phyloP scores from a whole-genome alignment of 2,113 vertebrate species.

The Callocephalon fimbriatum region DNA sequence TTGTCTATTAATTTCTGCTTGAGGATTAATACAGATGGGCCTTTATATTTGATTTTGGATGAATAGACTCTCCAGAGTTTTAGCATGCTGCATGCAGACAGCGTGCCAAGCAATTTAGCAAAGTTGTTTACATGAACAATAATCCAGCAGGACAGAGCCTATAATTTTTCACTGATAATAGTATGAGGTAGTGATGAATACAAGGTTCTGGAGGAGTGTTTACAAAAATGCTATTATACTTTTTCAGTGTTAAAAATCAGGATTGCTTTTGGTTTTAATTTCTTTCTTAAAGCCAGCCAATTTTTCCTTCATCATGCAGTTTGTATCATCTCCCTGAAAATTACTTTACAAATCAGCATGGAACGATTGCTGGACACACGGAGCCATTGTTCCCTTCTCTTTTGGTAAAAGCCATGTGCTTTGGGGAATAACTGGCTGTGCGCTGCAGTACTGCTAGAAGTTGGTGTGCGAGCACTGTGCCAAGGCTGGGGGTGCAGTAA shows the following conservation, averaged over 20 bases:
- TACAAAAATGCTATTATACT: background rate
- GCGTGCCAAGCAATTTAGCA: conserved; percentile 57
- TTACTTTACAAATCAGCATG: background rate
- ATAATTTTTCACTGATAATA: conserved; percentile 51
- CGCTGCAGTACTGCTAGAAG: background rate
- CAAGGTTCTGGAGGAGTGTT: conserved; percentile 46
- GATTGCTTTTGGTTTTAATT: background rate
- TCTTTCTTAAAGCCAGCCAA: background rate
- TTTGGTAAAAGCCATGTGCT: background rate
- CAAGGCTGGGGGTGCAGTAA: background rate
- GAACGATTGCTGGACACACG: background rate
- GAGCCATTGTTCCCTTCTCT: conserved; percentile 23
- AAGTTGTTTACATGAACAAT: conserved; percentile 66
- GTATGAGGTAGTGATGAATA: conserved; percentile 21
- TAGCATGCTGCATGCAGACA: conserved; percentile 43
- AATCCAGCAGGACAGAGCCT: conserved; percentile 54
- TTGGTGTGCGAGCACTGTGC: background rate
- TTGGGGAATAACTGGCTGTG: background rate
- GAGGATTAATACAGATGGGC: conserved; percentile 61
- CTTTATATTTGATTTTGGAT: conserved; percentile 56
- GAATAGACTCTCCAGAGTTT: conserved; percentile 29
- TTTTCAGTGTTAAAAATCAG: background rate
- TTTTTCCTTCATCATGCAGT: background rate
- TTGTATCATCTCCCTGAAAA: background rate
- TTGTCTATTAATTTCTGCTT: conserved; percentile 67